Base-by-base conservation (phyloP, 1,140 invertebrate genomes). In the Paralvinella palmiformis region DNA sequence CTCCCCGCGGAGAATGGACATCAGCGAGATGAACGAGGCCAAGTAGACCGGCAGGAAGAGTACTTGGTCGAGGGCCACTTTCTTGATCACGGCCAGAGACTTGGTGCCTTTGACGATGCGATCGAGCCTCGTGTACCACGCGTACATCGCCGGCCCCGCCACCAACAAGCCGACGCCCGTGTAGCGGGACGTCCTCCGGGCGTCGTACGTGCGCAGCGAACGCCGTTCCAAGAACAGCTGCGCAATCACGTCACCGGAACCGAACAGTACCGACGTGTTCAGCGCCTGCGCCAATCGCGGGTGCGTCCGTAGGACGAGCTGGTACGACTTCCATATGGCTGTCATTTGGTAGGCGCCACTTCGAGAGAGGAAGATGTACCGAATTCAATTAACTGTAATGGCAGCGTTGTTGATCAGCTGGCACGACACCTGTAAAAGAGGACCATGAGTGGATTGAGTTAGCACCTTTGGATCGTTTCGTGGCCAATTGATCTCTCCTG, bases 1-100 rank as follows among this genome's bases (percentile, higher is more conserved):
- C 10, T 63, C 85, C 1, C 86, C 85, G 72, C 91, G 86, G 17
- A 88, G 73, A 29, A 69, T 65, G 2, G 85, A 85, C 56, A 91
- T 78, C 24, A 82, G 24, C 13, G 75, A 74, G 4, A 89, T 68
- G 61, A 89, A 79, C 41, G 83, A 69, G 24, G 78, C 79, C 48
- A 90, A 77, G 70, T 91, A 89, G 53, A 76, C 70, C 41, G 86
- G 89, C 10, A 85, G 86, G 77, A 87, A 91, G 10, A 85, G 22
- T 2, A 82, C 36, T 77, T 94, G 91, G 81, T 93, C 91, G 20
- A 85, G 73, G n/a, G 83, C 75, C 17, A 90, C 85, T 82, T 90
- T 90, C 73, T 87, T 87, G 1, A 89, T 44, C 3, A 84, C 72
- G 32, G 64, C 27, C 22, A 22, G 27, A 1, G 22, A 31, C 29